Evolutionary conservation across 2,113 vertebrate genomes (phyloP).

Genomic region (Psephotus haematonotus): DNA sequence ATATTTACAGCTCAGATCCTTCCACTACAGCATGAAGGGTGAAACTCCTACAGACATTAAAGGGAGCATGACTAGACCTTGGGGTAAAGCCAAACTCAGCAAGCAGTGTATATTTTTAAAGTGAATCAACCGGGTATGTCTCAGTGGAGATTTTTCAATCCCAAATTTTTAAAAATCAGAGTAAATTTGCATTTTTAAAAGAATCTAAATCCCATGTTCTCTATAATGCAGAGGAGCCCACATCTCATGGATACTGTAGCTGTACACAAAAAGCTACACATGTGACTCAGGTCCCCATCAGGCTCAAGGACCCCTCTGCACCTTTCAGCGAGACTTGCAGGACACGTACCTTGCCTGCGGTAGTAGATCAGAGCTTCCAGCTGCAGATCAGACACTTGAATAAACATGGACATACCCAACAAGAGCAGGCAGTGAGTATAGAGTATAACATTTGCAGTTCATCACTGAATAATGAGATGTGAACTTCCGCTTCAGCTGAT

Average conservation of each 20-base stretch:
- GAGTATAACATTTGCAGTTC: background rate
- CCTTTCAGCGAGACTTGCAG: background rate
- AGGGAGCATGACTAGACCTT: background rate
- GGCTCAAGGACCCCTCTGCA: background rate
- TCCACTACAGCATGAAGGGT: background rate
- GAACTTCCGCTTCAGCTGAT: background rate
- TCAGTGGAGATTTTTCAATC: background rate
- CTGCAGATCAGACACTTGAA: background rate
- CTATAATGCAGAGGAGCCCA: background rate
- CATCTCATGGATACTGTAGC: background rate
- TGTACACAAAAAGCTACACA: background rate
- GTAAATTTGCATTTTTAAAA: background rate
- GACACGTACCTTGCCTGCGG: background rate
- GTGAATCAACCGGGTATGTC: background rate
- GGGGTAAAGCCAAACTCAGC: background rate
- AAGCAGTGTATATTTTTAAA: background rate
- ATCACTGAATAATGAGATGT: background rate
- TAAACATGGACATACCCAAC: background rate
- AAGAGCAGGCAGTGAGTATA: background rate
- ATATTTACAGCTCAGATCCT: background rate
- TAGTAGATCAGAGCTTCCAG: background rate
- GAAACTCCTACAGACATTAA: background rate
- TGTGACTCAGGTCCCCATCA: rapidly evolving
- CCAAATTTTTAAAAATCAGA: background rate
- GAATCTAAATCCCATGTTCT: background rate